Evolutionary conservation across 2,113 vertebrate genomes (phyloP).

Genomic region (Atherinomorus stipes): DNA sequence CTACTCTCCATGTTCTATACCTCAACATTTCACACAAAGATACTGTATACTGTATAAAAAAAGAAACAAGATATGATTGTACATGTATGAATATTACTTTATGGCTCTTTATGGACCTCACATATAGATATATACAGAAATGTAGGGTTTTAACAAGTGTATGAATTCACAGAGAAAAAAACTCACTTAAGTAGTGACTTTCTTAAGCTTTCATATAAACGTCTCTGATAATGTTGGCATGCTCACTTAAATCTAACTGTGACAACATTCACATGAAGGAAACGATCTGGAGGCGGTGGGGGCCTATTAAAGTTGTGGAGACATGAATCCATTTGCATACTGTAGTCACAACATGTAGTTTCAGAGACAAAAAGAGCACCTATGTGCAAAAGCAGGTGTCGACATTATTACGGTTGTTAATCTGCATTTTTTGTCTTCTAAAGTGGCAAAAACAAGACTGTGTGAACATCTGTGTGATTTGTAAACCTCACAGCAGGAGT

Average conservation of each 20-base stretch:
- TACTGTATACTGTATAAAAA: too few relatives aligned
- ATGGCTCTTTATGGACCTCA: slow-evolving; percentile 31
- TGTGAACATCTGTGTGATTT: slow-evolving; percentile 29
- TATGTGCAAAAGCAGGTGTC: background rate
- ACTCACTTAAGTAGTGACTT: slow-evolving; percentile 55
- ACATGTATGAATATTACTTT: background rate
- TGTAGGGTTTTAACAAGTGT: slow-evolving; percentile 16
- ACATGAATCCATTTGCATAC: too few relatives aligned
- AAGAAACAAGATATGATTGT: too few relatives aligned
- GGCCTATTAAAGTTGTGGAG: too few relatives aligned
- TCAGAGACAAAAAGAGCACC: too few relatives aligned
- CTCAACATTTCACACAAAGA: slow-evolving; percentile 1
- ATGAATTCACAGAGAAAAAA: slow-evolving; percentile 46
- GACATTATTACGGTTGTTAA: background rate
- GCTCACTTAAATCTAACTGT: slow-evolving; percentile 41
- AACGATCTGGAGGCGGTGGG: background rate
- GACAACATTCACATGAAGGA: background rate
- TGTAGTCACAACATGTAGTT: too few relatives aligned
- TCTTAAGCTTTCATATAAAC: too few relatives aligned
- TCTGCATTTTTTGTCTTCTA: background rate
- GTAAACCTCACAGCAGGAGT: slow-evolving; percentile 38
- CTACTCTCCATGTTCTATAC: too few relatives aligned
- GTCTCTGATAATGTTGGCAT: slow-evolving; percentile 21
- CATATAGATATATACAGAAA: slow-evolving; percentile 24
- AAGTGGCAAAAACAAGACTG: background rate